phyloP scores from a whole-genome alignment of 2,113 vertebrate genomes.

The human region GRCh38 chrX:22635001-22635500 shows the following conservation, averaged over 20 bases:
- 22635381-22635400: constrained; percentile 56
- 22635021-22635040: not conserved
- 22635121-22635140: not conserved
- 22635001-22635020: constrained; percentile 5
- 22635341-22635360: constrained; percentile 6
- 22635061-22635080: constrained; percentile 42
- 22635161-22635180: not conserved
- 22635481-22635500: constrained; percentile 58
- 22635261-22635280: not conserved
- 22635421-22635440: constrained; percentile 65
- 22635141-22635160: not conserved
- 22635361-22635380: constrained; percentile 53
- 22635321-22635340: not conserved
- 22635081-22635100: not conserved
- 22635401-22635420: constrained; percentile 56
- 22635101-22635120: constrained; percentile 15
- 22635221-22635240: not conserved
- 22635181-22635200: constrained; percentile 12
- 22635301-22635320: constrained; percentile 59
- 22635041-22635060: constrained; percentile 39
- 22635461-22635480: constrained; percentile 49
- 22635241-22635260: constrained; percentile 34
- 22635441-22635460: constrained; percentile 59
- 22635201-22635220: not conserved
- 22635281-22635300: constrained; percentile 45